A percentile compares a stretch with the other conserved stretches of the same genome.
Conservation (phyloP, 35 echinoderm and acorn worm species). For the Diadema setosum region DNA sequence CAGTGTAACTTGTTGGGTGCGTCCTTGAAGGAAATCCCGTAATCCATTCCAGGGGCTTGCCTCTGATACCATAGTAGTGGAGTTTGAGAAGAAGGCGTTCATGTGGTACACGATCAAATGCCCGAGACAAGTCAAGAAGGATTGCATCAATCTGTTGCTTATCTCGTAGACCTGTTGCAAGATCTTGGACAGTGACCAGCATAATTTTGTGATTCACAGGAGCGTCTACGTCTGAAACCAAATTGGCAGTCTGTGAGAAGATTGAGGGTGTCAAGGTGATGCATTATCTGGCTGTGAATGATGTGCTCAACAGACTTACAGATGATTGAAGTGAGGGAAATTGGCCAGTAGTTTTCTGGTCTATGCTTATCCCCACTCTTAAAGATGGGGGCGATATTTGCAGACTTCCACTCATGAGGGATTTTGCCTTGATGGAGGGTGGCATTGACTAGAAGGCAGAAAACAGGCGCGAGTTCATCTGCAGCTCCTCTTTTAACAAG, state of each 20-base stretch:
- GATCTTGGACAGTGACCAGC: neutral
- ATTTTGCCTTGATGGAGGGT: too few species aligned
- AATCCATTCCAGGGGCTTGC: slow-evolving; percentile 32
- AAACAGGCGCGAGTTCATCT: too few species aligned
- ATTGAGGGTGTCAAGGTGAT: neutral
- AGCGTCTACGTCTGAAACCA: neutral
- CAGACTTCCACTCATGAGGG: slow-evolving; percentile 20
- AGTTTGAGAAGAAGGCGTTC: slow-evolving; percentile 22
- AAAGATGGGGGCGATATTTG: neutral
- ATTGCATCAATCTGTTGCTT: slow-evolving; percentile 37
- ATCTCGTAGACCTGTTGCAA: slow-evolving; percentile 19
- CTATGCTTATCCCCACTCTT: slow-evolving; percentile 39
- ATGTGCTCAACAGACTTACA: neutral
- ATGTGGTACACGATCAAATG: slow-evolving; percentile 15
- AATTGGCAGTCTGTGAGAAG: slow-evolving; percentile 11
- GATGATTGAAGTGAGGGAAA: slow-evolving; percentile 18
- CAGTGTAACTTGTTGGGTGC: slow-evolving; percentile 35
- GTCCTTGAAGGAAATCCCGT: neutral
- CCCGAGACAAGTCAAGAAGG: slow-evolving; percentile 19
- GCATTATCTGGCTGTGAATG: slow-evolving; percentile 16
- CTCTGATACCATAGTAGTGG: slow-evolving; percentile 12
- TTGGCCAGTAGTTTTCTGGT: slow-evolving; percentile 23
- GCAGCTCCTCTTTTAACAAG: too few species aligned
- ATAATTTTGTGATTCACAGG: neutral
- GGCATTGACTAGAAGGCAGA: too few species aligned